Evolutionary conservation across 2,113 vertebrate species (phyloP), one percentile per base, ranked within the genome.

Genomic region (Grantiella picta): DNA sequence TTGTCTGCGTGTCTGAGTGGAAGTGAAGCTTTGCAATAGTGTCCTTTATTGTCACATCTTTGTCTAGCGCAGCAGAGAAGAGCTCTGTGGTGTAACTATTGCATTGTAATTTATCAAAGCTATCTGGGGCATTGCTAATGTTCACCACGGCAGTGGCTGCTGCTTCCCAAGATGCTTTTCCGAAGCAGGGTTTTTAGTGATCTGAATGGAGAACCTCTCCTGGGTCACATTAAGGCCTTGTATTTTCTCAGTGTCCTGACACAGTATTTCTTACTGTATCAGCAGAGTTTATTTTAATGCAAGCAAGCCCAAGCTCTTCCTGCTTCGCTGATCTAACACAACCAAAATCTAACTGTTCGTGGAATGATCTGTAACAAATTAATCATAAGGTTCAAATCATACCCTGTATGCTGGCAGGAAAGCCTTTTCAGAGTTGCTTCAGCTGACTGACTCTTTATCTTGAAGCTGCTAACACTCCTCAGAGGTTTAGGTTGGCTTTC

Each of bases 21-120:
- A 97, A 96, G 95, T 91, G 79, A 93, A 78, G 53, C 76, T 94
- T 92, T 97, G 96, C 95, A 82, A 86, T 85, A 81, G 88, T 52
- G 93, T 96, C 89, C 94, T 93, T 93, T 73, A 45, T 56, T 68
- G 68, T 91, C 95, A 92, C 90, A 91, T 94, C 95, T 73, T 93
- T 64, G 94, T 95, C 94, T 93, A 91, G 86, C 61, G 9, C 92
- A 95, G 92, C 79, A 94, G 77, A 78, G 89, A 92, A 94, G 78
- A 86, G 94, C 95, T 95, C 83, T 96, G 92, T 92, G 78, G 78
- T 95, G 64, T 91, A 95, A 92, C 92, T 93, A 93, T 80, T 84
- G 92, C 92, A 84, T 92, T 88, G 89, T 94, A 92, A 83, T 78
- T 91, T 95, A 94, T 96, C 89, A 75, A 91, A 94, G 78, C 83